These are phyloP conservation scores for Lemur catta DNA, from an alignment of 2,797 vertebrate species.

Conservation along the genomic window DNA sequence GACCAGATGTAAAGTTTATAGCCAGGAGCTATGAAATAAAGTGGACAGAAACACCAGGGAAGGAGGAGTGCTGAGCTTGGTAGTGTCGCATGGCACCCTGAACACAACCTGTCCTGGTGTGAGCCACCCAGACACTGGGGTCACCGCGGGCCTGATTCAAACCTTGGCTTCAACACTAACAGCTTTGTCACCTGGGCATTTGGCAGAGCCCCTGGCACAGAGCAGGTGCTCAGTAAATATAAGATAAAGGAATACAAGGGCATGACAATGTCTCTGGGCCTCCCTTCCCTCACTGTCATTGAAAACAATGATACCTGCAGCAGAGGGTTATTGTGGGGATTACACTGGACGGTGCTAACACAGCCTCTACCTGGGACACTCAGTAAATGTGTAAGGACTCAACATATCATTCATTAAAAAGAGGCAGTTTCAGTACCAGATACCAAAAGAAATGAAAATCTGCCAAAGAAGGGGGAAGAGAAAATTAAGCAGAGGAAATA, in stretches of 20 bases:
- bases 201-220: not conserved
- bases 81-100: not conserved
- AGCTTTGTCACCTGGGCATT: not conserved
- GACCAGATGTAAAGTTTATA: rapidly evolving
- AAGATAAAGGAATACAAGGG: not conserved
- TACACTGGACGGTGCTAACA: not conserved
- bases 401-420: not conserved
- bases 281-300: not conserved
- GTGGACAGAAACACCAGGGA: not conserved
- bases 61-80: not conserved
- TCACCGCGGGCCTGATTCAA: not conserved
- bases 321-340: not conserved
- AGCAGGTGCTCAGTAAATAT: not conserved
- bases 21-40: not conserved
- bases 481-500: not conserved
- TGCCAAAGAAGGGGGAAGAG: not conserved
- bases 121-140: not conserved
- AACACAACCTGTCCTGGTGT: not conserved
- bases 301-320: not conserved
- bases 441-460: not conserved
- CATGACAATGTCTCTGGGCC: not conserved
- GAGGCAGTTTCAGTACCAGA: not conserved
- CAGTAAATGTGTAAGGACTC: not conserved
- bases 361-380: not conserved
- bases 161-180: not conserved